Evolutionary conservation across 2,888 invertebrate genomes (phyloP).

Genomic region (Drosophila rellima): DNA sequence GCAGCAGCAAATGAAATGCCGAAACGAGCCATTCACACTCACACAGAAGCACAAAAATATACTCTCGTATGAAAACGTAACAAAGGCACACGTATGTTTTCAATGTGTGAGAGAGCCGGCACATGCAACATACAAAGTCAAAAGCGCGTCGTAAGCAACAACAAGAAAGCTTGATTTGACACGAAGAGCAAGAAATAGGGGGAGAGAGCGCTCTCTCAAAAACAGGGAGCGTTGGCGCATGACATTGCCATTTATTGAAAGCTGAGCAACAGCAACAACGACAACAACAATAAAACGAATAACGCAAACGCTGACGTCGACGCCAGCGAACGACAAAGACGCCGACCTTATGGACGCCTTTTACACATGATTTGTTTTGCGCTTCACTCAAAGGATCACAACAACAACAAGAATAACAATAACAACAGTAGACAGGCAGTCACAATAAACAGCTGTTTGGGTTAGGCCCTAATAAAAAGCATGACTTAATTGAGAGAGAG

Average conservation of each 20-base stretch:
- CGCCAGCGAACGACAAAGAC: conserved; percentile 13
- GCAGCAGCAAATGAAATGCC: conserved; percentile 74
- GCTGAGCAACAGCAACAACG: conserved; percentile 28
- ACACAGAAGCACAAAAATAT: conserved; percentile 8
- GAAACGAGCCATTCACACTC: conserved; percentile 49
- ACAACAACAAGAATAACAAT: conserved; percentile 33
- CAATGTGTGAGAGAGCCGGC: conserved; percentile 67
- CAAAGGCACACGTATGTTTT: conserved; percentile 53
- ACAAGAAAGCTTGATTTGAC: conserved; percentile 55
- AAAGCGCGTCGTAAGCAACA: conserved; percentile 69
- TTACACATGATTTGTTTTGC: conserved; percentile 40
- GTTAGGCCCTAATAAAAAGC: conserved; percentile 55
- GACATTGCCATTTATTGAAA: conserved; percentile 81
- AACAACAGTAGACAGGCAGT: conserved; percentile 17
- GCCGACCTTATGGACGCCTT: conserved; percentile 51
- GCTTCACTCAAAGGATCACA: conserved; percentile 43
- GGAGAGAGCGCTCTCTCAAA: conserved; percentile 1
- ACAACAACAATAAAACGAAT: conserved; percentile 17
- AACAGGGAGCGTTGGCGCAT: conserved; percentile 59
- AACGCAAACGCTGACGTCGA: conserved; percentile 14
- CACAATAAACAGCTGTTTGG: conserved; percentile 76
- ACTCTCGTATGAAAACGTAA: conserved; percentile 25
- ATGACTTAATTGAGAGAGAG: conserved; percentile 21
- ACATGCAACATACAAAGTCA: conserved; percentile 44
- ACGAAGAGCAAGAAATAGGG: conserved; percentile 14